phyloP scores from a whole-genome alignment of 2,113 vertebrate species.

The zebrafish (Danio rerio) region DNA sequence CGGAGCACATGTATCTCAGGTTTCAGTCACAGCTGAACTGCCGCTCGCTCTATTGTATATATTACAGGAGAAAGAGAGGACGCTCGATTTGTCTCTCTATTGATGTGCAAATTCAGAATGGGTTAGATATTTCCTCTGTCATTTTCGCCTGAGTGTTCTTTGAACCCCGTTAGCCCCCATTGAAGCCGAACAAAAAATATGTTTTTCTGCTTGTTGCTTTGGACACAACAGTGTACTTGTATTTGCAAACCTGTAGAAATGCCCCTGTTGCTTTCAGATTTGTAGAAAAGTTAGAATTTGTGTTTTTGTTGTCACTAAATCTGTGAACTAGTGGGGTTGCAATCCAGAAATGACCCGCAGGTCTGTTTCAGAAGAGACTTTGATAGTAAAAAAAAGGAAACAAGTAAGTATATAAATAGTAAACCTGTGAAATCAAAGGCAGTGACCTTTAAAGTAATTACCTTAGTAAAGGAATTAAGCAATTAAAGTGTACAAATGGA shows the following conservation, averaged over 20 bases:
- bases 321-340: neutral
- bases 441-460: too few species aligned
- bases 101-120: conserved; percentile 49
- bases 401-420: neutral
- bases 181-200: conserved; percentile 18
- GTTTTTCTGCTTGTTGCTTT: conserved; percentile 24
- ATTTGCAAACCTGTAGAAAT: neutral
- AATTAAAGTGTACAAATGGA: too few species aligned
- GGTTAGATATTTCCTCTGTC: conserved; percentile 30
- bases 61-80: conserved; percentile 40
- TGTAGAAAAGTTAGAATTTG: neutral
- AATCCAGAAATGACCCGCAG: neutral
- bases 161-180: conserved; percentile 26
- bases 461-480: too few species aligned
- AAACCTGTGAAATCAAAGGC: neutral
- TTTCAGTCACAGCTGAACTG: conserved; percentile 51
- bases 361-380: neutral
- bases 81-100: conserved; percentile 48
- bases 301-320: neutral
- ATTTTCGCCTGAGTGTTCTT: conserved; percentile 27
- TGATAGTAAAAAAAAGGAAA: neutral
- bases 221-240: conserved; percentile 16
- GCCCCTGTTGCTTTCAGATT: neutral
- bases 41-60: conserved; percentile 42
- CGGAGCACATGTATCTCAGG: conserved; percentile 29